A percentile compares a stretch with the other conserved stretches of the same genome.
These are phyloP conservation scores for Patagioenas fasciata DNA, from an alignment of 2,113 vertebrate genomes.

Conservation along the genomic window DNA sequence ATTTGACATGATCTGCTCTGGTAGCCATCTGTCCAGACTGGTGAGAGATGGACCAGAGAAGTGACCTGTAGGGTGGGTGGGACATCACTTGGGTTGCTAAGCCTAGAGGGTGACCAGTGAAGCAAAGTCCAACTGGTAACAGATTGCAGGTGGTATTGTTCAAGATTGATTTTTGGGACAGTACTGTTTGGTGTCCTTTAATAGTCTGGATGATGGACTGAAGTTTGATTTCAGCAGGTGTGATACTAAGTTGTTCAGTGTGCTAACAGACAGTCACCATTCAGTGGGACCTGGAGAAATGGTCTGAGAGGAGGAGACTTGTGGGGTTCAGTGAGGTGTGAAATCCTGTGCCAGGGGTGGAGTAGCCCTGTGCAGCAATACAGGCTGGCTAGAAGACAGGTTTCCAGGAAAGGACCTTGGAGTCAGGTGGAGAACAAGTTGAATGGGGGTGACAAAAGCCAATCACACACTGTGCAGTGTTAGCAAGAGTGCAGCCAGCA, in stretches of 20 bases:
- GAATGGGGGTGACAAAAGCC: neutral
- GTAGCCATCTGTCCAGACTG: neutral
- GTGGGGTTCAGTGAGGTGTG: neutral
- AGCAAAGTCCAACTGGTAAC: neutral
- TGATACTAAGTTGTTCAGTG: neutral
- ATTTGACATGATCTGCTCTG: neutral
- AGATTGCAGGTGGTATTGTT: neutral
- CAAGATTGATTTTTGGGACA: neutral
- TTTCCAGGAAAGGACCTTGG: neutral
- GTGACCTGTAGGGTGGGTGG: neutral
- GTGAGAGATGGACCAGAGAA: neutral
- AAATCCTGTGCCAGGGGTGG: neutral
- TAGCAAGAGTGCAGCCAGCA: neutral
- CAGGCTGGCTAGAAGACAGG: neutral
- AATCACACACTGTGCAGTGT: rapidly evolving
- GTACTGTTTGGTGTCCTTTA: neutral
- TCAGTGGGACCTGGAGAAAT: neutral
- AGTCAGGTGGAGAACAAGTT: neutral
- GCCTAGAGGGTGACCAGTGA: neutral
- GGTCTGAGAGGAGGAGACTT: neutral
- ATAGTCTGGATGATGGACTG: neutral
- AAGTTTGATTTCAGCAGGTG: neutral
- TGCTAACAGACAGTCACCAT: neutral
- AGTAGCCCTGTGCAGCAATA: neutral
- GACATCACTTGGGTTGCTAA: neutral